Conservation (phyloP, 2,113 vertebrate species). For the Sakesphorus luctuosus region DNA sequence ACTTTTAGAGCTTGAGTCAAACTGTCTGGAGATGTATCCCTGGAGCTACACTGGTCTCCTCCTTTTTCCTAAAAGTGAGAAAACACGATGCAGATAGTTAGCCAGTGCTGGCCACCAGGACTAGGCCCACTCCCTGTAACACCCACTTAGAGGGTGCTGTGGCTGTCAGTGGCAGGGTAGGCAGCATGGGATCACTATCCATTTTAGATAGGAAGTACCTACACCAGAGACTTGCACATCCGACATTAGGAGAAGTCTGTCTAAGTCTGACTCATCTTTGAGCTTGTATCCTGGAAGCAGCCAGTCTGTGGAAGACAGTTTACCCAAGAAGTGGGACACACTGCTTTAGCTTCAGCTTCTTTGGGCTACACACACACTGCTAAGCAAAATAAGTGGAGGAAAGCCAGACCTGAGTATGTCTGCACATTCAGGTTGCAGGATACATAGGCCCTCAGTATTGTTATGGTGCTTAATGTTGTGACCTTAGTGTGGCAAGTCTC, state of each 20-base stretch:
- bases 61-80: not conserved
- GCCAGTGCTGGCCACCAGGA: not conserved
- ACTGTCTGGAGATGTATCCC: not conserved
- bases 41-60: rapidly evolving
- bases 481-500: not conserved
- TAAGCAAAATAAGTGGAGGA: not conserved
- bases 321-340: not conserved
- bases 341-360: not conserved
- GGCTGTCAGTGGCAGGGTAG: rapidly evolving
- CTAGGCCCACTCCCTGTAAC: not conserved
- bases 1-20: not conserved
- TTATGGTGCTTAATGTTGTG: not conserved
- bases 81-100: not conserved
- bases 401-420: not conserved
- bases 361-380: rapidly evolving
- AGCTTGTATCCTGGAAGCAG: not conserved
- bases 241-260: not conserved
- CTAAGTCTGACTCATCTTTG: not conserved
- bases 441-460: not conserved
- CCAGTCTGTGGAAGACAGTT: not conserved
- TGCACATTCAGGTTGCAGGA: not conserved
- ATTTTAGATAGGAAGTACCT: not conserved
- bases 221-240: not conserved
- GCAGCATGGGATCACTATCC: not conserved
- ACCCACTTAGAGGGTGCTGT: not conserved